A percentile compares a stretch with the other conserved stretches of the same genome.
These are phyloP conservation scores for Myrmecobius fasciatus DNA, from an alignment of 2,113 vertebrate species.

Conservation along the genomic window DNA sequence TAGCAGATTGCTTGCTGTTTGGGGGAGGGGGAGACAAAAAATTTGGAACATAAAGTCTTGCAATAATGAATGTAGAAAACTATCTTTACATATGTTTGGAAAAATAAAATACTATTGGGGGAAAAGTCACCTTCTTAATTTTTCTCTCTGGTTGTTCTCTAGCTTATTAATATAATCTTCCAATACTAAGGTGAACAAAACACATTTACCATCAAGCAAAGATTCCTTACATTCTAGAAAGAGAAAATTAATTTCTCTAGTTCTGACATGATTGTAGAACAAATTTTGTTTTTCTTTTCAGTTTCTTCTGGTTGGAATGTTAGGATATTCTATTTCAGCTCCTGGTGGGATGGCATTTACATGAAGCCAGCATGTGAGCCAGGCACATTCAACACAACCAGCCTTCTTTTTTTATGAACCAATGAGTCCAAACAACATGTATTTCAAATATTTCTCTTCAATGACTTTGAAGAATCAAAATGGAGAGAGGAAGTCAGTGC, in stretches of 20 bases:
- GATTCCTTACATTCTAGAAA: neutral
- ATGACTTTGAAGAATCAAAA: neutral
- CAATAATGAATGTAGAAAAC: too few relatives aligned
- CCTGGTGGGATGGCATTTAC: too few relatives aligned
- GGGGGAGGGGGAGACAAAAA: too few relatives aligned
- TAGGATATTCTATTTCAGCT: neutral
- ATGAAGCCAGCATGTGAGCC: too few relatives aligned
- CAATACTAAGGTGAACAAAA: neutral
- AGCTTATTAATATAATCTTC: neutral
- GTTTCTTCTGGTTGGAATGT: too few relatives aligned
- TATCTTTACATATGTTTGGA: too few relatives aligned
- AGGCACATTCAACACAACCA: neutral
- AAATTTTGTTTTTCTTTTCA: neutral
- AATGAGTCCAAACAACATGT: neutral
- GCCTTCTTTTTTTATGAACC: neutral
- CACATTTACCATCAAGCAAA: neutral
- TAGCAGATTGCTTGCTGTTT: too few relatives aligned
- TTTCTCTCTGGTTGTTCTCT: neutral
- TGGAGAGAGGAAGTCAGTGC: too few relatives aligned
- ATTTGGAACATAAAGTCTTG: too few relatives aligned
- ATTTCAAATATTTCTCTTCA: neutral
- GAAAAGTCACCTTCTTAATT: neutral
- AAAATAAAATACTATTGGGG: too few relatives aligned
- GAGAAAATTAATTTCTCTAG: neutral
- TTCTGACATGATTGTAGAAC: neutral